A percentile compares a stretch with the other conserved stretches of the same genome.
These are phyloP conservation scores for Chiloscyllium plagiosum DNA, from an alignment of 2,113 vertebrate species.

Conservation along the genomic window DNA sequence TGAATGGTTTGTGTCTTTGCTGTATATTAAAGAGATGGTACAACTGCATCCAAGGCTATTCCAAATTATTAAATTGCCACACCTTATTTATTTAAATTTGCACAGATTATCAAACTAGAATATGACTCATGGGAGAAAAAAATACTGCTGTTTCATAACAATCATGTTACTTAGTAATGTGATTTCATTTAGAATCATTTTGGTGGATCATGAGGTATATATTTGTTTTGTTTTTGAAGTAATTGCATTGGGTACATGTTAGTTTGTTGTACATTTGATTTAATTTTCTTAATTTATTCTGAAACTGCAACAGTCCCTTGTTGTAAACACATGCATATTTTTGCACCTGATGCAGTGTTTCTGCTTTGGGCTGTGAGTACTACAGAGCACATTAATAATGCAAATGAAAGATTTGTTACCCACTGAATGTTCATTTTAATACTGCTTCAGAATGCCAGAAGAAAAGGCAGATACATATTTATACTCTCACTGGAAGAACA, in stretches of 20 bases:
- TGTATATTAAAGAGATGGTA: neutral
- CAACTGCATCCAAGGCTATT: neutral
- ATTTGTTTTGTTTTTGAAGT: neutral
- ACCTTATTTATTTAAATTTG: neutral
- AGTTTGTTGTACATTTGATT: neutral
- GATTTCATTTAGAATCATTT: neutral
- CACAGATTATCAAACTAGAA: neutral
- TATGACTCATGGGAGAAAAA: neutral
- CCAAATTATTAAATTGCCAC: neutral
- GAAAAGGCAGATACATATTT: too few relatives aligned
- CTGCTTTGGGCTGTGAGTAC: neutral
- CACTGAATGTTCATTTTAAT: neutral
- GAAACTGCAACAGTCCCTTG: neutral
- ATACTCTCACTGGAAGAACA: neutral
- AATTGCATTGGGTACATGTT: neutral
- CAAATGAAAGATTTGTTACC: neutral
- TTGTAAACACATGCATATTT: too few relatives aligned
- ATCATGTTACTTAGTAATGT: neutral
- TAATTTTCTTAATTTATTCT: neutral
- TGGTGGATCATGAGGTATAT: neutral
- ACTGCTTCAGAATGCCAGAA: too few relatives aligned
- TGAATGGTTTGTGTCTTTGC: too few relatives aligned
- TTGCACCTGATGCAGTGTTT: slow-evolving; percentile 1
- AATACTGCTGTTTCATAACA: neutral
- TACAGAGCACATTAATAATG: neutral